These are phyloP conservation scores for Siderastrea siderea DNA, from an alignment of 92 coral and sea anemone species.

Conservation along the genomic window DNA sequence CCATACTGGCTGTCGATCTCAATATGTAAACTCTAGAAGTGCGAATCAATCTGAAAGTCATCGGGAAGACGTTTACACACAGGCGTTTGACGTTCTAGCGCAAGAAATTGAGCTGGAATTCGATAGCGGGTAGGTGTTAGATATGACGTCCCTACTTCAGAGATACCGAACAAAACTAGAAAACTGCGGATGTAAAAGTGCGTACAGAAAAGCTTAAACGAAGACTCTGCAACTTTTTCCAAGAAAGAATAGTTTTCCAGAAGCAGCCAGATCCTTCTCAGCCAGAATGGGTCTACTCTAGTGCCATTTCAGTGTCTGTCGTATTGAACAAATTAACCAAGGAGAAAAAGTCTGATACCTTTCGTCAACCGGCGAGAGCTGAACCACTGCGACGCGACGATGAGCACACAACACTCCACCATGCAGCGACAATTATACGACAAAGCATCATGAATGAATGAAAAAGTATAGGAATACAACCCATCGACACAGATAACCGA, in stretches of 20 bases:
- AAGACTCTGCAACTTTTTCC: not conserved
- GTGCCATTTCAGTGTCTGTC: not conserved
- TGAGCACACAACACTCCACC: not conserved
- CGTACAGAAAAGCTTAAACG: conserved; percentile 6
- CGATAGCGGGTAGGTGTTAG: not conserved
- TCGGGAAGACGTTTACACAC: not conserved
- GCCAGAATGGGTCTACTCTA: conserved; percentile 3
- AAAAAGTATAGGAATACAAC: not conserved
- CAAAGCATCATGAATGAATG: not conserved
- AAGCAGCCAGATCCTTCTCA: not conserved
- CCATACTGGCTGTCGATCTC: conserved; percentile 44
- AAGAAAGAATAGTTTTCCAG: not conserved
- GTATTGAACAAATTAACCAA: not conserved
- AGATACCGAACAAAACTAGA: not conserved
- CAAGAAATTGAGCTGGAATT: not conserved
- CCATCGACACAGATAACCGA: conserved; percentile 15
- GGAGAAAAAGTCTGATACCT: not conserved
- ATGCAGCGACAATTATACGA: conserved; percentile 15
- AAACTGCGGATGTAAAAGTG: not conserved
- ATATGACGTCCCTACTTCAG: not conserved
- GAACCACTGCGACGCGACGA: not conserved
- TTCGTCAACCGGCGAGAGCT: not conserved
- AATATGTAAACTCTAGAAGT: conserved; percentile 12
- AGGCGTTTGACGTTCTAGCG: conserved; percentile 1
- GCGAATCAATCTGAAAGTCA: not conserved